Percentiles rank a stretch among this genome's conserved stretches.
phyloP scores from a whole-genome alignment of 2,113 vertebrate species.

The Etheostoma spectabile region DNA sequence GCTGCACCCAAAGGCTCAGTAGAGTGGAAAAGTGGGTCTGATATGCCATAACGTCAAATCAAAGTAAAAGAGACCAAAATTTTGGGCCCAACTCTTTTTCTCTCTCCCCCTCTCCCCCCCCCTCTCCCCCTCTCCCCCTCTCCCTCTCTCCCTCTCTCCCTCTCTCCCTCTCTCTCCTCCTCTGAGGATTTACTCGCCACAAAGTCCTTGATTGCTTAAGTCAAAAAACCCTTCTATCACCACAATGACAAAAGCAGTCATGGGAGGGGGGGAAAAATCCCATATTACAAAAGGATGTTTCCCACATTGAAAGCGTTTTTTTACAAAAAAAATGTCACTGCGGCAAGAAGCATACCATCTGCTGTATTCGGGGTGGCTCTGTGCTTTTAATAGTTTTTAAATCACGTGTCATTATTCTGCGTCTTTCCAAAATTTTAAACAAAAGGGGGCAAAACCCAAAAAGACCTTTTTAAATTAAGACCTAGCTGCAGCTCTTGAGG shows the following conservation, averaged over 20 bases:
- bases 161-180: not conserved
- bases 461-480: too few relatives aligned
- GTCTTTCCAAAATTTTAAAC: too few relatives aligned
- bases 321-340: not conserved
- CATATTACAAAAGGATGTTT: slow-evolving; percentile 15
- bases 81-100: too few relatives aligned
- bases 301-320: not conserved
- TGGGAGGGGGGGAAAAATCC: not conserved
- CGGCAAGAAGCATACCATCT: not conserved
- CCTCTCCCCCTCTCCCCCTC: not conserved
- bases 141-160: too few relatives aligned
- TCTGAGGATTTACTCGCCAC: slow-evolving; percentile 25
- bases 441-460: too few relatives aligned
- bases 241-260: slow-evolving; percentile 21
- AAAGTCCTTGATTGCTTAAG: slow-evolving; percentile 26
- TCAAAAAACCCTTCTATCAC: slow-evolving; percentile 27
- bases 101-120: not conserved
- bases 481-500: too few relatives aligned
- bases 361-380: not conserved
- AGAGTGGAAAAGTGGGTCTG: slow-evolving; percentile 66
- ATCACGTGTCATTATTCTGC: too few relatives aligned
- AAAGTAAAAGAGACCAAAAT: too few relatives aligned
- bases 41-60: slow-evolving; percentile 76
- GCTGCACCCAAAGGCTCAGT: slow-evolving; percentile 56
- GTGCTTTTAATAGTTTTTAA: too few relatives aligned